Conservation (phyloP, 2,888 invertebrate genomes). For the Selenia dentaria region DNA sequence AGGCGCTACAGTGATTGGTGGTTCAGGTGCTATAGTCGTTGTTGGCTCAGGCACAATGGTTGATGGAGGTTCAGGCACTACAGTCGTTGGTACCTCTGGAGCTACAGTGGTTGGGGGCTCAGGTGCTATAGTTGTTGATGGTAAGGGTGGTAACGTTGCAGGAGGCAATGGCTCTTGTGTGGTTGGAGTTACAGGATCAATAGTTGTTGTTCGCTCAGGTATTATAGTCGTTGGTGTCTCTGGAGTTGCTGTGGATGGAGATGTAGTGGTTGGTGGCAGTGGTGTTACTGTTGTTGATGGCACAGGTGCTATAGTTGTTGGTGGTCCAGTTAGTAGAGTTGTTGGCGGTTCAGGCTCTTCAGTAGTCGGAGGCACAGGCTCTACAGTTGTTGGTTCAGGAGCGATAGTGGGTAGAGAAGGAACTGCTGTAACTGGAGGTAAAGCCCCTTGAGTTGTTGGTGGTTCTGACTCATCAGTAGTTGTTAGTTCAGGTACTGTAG, state of each 20-base stretch:
- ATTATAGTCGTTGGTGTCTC: neutral
- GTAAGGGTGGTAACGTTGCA: no score
- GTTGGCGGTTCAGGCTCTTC: neutral
- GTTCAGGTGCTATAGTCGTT: conserved; percentile 7
- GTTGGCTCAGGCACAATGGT: neutral
- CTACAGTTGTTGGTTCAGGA: neutral
- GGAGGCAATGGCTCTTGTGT: no score
- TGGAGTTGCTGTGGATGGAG: neutral
- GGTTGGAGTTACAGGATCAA: neutral
- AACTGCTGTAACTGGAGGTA: neutral
- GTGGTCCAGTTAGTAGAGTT: neutral
- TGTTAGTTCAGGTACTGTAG: conserved; percentile 1
- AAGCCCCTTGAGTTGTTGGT: neutral
- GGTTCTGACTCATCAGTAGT: neutral
- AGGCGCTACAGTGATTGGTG: conserved; percentile 3
- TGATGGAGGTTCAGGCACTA: neutral
- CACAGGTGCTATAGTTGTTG: neutral
- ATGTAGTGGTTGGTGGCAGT: neutral
- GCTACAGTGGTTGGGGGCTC: no score
- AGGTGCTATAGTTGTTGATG: no score
- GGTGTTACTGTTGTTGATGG: neutral
- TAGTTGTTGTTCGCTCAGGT: neutral
- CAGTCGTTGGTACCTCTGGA: neutral
- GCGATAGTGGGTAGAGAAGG: neutral
- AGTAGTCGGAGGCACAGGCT: neutral